phyloP scores from a whole-genome alignment of 2,797 vertebrate species.

The Hypotaenidia okinawae region DNA sequence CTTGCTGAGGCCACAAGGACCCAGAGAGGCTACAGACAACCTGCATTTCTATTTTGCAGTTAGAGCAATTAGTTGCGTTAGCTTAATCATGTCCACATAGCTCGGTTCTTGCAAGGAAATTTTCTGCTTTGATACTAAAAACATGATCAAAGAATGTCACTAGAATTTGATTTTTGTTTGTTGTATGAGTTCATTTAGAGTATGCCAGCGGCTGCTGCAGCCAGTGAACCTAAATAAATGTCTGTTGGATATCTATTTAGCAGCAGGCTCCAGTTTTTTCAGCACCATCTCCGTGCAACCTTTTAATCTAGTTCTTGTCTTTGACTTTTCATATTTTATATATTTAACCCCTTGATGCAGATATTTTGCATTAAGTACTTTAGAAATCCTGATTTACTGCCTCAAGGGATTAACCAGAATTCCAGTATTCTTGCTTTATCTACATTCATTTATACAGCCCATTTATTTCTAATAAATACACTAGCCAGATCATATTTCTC shows the following conservation, averaged over 20 bases:
- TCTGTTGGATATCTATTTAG: constrained; percentile 65
- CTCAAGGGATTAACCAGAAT: constrained; percentile 53
- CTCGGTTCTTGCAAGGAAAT: not conserved
- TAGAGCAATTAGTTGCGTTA: constrained; percentile 28
- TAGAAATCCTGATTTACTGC: constrained; percentile 65
- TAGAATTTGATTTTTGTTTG: constrained; percentile 49
- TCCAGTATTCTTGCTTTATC: constrained; percentile 57
- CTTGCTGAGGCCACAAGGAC: not conserved
- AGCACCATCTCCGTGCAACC: constrained; percentile 14
- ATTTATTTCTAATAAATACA: constrained; percentile 62
- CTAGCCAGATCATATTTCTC: constrained; percentile 56
- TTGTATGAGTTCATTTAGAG: constrained; percentile 51
- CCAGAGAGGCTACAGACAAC: not conserved
- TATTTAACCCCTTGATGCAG: constrained; percentile 69
- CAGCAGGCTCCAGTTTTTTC: constrained; percentile 52
- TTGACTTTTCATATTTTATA: constrained; percentile 64
- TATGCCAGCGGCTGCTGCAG: constrained; percentile 33
- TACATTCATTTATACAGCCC: constrained; percentile 50
- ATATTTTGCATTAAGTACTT: constrained; percentile 63
- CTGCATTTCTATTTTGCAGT: not conserved
- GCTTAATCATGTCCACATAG: not conserved
- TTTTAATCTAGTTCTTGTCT: constrained; percentile 71
- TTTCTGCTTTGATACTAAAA: constrained; percentile 30
- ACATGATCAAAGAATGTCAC: constrained; percentile 41
- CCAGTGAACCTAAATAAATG: constrained; percentile 58